Base-by-base conservation (phyloP, 2,888 invertebrate species). In the Mesorhabditis belari region DNA sequence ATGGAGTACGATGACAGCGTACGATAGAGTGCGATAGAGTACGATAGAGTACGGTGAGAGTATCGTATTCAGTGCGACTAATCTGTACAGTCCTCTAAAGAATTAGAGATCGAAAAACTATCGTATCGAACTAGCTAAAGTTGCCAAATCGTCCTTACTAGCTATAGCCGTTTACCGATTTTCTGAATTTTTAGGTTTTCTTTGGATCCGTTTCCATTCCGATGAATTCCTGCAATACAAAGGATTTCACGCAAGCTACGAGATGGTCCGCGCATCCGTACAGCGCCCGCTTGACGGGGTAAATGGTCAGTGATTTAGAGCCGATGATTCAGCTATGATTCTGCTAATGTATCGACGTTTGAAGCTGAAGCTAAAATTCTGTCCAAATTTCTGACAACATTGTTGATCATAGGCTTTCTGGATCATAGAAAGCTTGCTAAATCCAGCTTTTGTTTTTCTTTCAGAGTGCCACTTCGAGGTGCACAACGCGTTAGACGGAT, bases 161-260 rank as follows among this genome's bases (percentile, higher is more conserved):
- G 26, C 5, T 24, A 55, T 19, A 55, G 12, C 54, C 3, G 28
- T 50, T n/a, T 0, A 17, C 51, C 27, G 19, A 25, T n/a, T 6
- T 5, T 51, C 19, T 25, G 23, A 26, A 5, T 12, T 26, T 61
- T 58, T 51, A 64, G 77, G 80, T 6, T 71, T 69, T 55, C 60
- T 83, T 57, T 84, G 84, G 84, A 72, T 83, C n/a, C 76, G 82
- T 27, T 84, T 84, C 69, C 80, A 81, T 53, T 80, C 82, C 0
- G 84, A 84, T 65, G 80, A 80, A 6, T 71, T 81, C 52, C 76
- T 83, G 23, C 80, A 83, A 64, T 81, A 81, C 60, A 64, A 71
- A 25, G 83, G 84, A 1, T 83, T 84, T 70, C 70, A 74, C 49
- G 83, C 82, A 0, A 81, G 81, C 9, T 82, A 81, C 63, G 74